phyloP scores from a whole-genome alignment of 2,113 vertebrate genomes.

The Chlamydotis undulata region DNA sequence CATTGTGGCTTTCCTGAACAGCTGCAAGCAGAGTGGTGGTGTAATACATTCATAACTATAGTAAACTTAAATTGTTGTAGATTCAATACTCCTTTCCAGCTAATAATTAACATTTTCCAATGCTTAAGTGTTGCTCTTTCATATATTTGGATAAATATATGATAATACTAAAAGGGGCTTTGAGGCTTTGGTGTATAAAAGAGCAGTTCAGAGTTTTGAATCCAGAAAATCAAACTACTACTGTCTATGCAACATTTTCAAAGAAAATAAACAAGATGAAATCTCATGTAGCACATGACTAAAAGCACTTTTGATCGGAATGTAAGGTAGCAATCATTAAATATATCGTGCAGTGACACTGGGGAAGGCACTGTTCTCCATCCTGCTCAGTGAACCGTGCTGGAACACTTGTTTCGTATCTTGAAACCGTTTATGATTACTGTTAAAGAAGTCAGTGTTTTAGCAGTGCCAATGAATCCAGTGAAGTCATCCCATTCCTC shows the following conservation, averaged over 20 bases:
- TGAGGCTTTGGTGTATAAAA: background rate
- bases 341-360: constrained; percentile 69
- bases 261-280: constrained; percentile 12
- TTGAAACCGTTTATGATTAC: constrained; percentile 75
- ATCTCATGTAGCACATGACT: constrained; percentile 25
- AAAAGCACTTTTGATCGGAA: constrained; percentile 65
- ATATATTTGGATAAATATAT: background rate
- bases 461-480: constrained; percentile 52
- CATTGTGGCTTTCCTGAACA: constrained; percentile 33
- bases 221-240: background rate
- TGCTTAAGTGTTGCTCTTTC: background rate
- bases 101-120: constrained; percentile 10
- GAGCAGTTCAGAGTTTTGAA: background rate
- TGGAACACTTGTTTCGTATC: constrained; percentile 73
- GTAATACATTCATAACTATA: constrained; percentile 1
- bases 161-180: background rate
- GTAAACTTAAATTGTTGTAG: constrained; percentile 15
- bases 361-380: constrained; percentile 68
- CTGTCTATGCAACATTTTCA: constrained; percentile 1
- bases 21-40: background rate
- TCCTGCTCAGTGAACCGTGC: constrained; percentile 79
- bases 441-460: constrained; percentile 68
- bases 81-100: background rate
- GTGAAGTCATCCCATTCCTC: constrained; percentile 65
- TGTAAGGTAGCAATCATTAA: constrained; percentile 45